Base-by-base conservation (phyloP, 1,140 invertebrate genomes). In the Heliconius congener region DNA sequence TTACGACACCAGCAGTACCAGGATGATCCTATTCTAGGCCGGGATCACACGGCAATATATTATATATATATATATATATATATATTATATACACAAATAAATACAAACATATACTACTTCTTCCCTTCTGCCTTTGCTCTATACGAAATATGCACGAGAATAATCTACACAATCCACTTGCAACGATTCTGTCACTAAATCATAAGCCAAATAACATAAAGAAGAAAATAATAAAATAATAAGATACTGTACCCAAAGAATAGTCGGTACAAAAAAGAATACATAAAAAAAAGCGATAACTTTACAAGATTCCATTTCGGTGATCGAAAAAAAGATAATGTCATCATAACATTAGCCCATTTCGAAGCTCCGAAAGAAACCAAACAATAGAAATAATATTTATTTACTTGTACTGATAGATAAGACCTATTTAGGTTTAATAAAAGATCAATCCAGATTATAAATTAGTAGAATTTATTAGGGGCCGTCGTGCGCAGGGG, bases 381-480 rank as follows among this genome's bases (percentile, higher is more conserved):
- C 55, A 23, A 23, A 57, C 55, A 57, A 57, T 57, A 9, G 55
- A n/a, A n/a, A 57, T 19, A 57, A n/a, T 57, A 57, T 11, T 57
- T 57, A 57, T 57, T 57, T 57, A 57, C 55, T n/a, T 9, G n/a
- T 57, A 57, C 8, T 9, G n/a, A n/a, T 2, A 57, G 42, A 46
- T 13, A 11, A 13, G n/a, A 9, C 8, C 8, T 57, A 23, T 57
- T 57, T 57, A 9, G 9, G 55, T n/a, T 23, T 23, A 55, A 74
- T 74, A 55, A 30, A 55, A 74, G 50, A 74, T 55, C 73, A 74
- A 52, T 46, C 42, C 42, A 46, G 42, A 46, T 46, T 46, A 46
- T 46, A 46, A 46, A 46, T 46, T 16, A 50, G 2, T 52, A 52
- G 18, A 2, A 19, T 19, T 52, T 52, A 52, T 19, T 52, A 46